Evolutionary conservation across 2,888 invertebrate genomes (phyloP), one percentile per base, ranked within the genome.

Genomic region (Bursaphelenchus okinawaensis): DNA sequence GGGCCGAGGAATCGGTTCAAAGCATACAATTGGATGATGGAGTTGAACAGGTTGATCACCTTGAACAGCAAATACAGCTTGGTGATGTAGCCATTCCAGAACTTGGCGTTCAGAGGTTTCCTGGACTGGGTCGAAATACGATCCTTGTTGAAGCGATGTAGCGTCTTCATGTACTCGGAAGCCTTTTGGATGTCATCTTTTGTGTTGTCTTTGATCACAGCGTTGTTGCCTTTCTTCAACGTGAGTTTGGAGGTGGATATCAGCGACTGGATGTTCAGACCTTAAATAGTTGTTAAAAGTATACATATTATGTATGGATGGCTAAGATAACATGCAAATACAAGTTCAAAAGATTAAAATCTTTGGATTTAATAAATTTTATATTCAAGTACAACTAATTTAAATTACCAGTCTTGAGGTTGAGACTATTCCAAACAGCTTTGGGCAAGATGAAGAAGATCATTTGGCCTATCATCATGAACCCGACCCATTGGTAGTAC

Each of bases 401-500:
- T 66, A 23, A 50, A 28, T 28, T 31, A 69, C 73, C 78, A 16
- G 72, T 72, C 7, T 71, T 62, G 60, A 68, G 74, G 67, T 80
- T 78, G 26, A 78, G 67, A 31, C 68, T n/a, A 8, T 67, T 66
- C 80, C 81, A 82, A 7, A 80, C 7, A 9, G 74, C 55, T 52
- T 79, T 69, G 0, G 82, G 82, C 9, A 74, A 22, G 58, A 76
- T 72, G 57, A 82, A 71, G n/a, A 74, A 54, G 26, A 78, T 52
- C 8, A 79, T 72, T 56, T 80, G 76, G 16, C 75, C 64, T 22
- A 74, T 65, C 28, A 82, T 71, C 29, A 81, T 71, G 67, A 82
- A 79, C 4, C 82, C 66, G 27, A 82, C 81, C 82, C 82, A 82
- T 70, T 82, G 75, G 69, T 79, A 80, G 65, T 71, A 75, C 27